phyloP scores from a whole-genome alignment of 2,888 invertebrate genomes.

The Drosophila koepferae region DNA sequence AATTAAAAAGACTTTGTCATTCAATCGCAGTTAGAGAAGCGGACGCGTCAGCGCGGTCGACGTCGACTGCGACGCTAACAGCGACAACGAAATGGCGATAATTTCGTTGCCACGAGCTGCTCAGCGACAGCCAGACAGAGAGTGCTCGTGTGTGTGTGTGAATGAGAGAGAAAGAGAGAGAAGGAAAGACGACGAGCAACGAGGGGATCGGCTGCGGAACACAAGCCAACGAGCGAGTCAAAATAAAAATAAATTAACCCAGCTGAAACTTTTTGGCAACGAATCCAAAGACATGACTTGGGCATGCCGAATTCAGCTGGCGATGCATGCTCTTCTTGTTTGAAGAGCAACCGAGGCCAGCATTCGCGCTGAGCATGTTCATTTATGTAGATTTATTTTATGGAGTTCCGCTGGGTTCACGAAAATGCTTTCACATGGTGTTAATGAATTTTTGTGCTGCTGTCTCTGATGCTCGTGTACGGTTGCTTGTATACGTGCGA shows the following conservation, averaged over 20 bases:
- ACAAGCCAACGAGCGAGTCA: conserved; percentile 25
- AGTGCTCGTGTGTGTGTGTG: conserved; percentile 1
- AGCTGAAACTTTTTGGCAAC: conserved; percentile 25
- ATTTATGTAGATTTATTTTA: neutral
- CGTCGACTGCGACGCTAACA: conserved; percentile 11
- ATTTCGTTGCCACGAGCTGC: conserved; percentile 67
- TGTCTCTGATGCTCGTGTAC: conserved; percentile 16
- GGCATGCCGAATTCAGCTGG: conserved; percentile 1
- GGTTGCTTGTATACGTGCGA: conserved; percentile 2
- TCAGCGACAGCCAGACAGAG: conserved; percentile 33
- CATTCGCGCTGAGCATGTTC: neutral
- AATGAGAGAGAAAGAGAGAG: neutral
- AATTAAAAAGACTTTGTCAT: conserved; percentile 71
- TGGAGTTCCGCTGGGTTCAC: conserved; percentile 25
- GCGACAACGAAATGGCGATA: conserved; percentile 59
- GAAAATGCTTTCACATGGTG: conserved; percentile 57
- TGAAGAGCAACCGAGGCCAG: neutral
- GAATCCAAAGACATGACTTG: conserved; percentile 4
- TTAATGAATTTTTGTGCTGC: conserved; percentile 70
- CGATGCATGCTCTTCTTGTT: neutral
- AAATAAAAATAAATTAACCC: conserved; percentile 31
- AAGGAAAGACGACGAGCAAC: neutral
- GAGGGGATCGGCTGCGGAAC: conserved; percentile 5
- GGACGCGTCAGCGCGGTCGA: conserved; percentile 5
- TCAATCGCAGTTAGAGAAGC: conserved; percentile 51